Evolutionary conservation across 1,140 invertebrate species (phyloP), one percentile per base, ranked within the genome.

Genomic region (Cylas formicarius): DNA sequence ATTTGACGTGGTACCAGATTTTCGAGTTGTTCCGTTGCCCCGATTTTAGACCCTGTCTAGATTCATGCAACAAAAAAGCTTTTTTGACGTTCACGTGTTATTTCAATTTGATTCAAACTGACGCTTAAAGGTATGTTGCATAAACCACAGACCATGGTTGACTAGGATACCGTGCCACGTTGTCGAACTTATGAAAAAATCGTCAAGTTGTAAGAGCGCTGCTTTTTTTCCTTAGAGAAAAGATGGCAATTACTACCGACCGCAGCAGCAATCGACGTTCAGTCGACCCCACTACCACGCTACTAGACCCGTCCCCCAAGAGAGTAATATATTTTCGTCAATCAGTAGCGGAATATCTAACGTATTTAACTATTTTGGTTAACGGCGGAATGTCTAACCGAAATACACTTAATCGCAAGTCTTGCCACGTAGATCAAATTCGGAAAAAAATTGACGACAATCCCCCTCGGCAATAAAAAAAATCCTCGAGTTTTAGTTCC

Each of bases 261-360:
- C 76, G 3, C 64, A 63, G 3, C 58, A 68, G 17, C 50, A 51
- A 16, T 45, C 60, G 17, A 36, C 8, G 14, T 48, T 27, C 20
- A 40, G 37, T 20, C 20, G 45, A 21, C 66, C 63, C n/a, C 53
- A 57, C 28, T 52, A 52, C 14, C 62, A 60, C 17, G 65, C 45
- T 21, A 56, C 45, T 11, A 60, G 63, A 19, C 70, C 70, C 40
- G 67, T 69, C 48, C 62, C 55, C 38, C 68, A 69, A 48, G 67
- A 70, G 52, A 62, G 52, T 33, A 80, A 82, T 14, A 77, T 86
- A 42, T 77, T 86, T 54, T 80, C 82, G 24, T 80, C 81, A 21
- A 76, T 87, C 53, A 81, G 78, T 56, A 84, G 75, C 55, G 80
- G 84, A 7, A 77, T 87, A 52, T 84, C 81, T 54, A 86, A 74